phyloP scores from a whole-genome alignment of 2,888 invertebrate species.

The Dioctria rufipes region DNA sequence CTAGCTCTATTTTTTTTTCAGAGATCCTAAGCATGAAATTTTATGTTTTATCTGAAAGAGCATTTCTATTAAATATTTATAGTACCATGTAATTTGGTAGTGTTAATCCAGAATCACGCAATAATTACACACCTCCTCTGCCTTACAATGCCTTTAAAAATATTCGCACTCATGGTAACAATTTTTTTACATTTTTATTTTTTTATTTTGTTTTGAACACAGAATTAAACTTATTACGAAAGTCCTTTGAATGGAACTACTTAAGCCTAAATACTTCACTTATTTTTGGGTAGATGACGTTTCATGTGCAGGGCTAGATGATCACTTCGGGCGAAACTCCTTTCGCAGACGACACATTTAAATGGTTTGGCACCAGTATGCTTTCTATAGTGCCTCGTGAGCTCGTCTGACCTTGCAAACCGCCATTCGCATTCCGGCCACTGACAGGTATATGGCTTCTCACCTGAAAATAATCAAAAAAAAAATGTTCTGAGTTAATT shows the following conservation, averaged over 20 bases:
- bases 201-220: constrained; percentile 35
- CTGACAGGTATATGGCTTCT: constrained; percentile 97
- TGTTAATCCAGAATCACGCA: neutral
- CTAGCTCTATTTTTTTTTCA: no score
- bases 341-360: constrained; percentile 95
- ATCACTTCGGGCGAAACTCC: constrained; percentile 95
- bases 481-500: constrained; percentile 31
- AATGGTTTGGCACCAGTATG: constrained; percentile 98
- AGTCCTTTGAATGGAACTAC: constrained; percentile 24
- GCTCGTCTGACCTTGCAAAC: constrained; percentile 95
- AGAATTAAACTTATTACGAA: constrained; percentile 30
- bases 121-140: neutral
- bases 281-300: constrained; percentile 90
- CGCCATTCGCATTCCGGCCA: constrained; percentile 99
- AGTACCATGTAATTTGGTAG: no score
- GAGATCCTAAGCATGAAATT: no score
- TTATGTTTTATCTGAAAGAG: no score
- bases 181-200: constrained; percentile 16
- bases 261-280: constrained; percentile 62
- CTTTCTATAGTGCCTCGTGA: constrained; percentile 96
- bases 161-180: constrained; percentile 44
- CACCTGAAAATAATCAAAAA: constrained; percentile 77
- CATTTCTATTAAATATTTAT: no score
- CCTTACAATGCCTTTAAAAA: constrained; percentile 1
- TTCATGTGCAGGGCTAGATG: constrained; percentile 98